Conservation (phyloP, 1,140 invertebrate genomes). For the Temnothorax longispinosus region DNA sequence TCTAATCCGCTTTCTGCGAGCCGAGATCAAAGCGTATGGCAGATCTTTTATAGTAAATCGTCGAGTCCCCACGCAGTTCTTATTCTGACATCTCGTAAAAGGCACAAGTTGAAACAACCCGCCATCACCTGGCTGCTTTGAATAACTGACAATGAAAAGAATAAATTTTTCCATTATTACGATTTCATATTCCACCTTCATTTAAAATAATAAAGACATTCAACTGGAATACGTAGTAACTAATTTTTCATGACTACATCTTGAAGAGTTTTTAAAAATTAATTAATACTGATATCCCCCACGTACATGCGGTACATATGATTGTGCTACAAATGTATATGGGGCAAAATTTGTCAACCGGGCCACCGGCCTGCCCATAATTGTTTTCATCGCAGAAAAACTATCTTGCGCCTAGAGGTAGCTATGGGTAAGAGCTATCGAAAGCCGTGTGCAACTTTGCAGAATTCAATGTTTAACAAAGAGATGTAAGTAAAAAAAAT, state of each 20-base stretch:
- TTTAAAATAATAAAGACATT: background rate
- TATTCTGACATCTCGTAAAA: background rate
- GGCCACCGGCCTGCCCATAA: too few species aligned
- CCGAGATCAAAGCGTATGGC: slow-evolving; percentile 53
- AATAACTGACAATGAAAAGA: background rate
- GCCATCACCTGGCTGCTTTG: background rate
- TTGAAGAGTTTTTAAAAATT: background rate
- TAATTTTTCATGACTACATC: background rate
- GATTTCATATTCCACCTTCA: background rate
- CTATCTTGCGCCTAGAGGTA: too few species aligned
- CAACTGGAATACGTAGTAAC: background rate
- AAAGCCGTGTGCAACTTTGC: too few species aligned
- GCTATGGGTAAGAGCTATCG: too few species aligned
- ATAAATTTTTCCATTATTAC: background rate
- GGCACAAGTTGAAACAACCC: background rate
- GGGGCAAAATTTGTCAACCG: too few species aligned
- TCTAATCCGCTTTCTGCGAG: slow-evolving; percentile 51
- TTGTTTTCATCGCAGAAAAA: too few species aligned
- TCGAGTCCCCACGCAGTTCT: background rate
- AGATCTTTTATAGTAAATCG: slow-evolving; percentile 33
- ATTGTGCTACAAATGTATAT: background rate
- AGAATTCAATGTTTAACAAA: too few species aligned
- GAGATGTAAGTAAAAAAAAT: too few species aligned
- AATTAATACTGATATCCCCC: background rate
- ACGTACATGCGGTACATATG: background rate